Conservation (phyloP, 2,888 invertebrate genomes). For the Phaedon cochleariae region DNA sequence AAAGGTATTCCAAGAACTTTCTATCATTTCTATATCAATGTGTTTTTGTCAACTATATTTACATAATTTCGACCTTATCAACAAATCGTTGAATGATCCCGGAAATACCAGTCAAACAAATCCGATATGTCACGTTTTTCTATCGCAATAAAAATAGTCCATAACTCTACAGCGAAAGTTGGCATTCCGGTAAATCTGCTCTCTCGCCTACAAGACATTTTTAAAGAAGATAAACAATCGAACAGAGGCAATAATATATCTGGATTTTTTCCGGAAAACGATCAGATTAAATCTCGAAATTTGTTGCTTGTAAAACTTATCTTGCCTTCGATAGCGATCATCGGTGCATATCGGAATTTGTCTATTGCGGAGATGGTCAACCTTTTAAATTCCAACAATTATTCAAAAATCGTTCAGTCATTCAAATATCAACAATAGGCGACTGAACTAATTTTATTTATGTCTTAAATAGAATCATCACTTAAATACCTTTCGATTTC, state of each 20-base stretch:
- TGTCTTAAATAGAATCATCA: no score
- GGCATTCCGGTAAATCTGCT: neutral
- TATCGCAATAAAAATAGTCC: neutral
- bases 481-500: no score
- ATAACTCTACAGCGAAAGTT: neutral
- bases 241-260: constrained; percentile 2
- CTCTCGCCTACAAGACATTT: constrained; percentile 1
- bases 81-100: neutral
- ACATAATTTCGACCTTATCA: no score
- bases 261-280: neutral
- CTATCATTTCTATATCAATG: no score
- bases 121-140: neutral
- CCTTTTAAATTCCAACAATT: neutral
- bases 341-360: neutral
- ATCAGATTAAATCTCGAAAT: neutral
- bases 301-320: constrained; percentile 2
- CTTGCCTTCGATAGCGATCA: neutral
- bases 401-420: neutral
- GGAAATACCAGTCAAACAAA: neutral
- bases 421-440: no score
- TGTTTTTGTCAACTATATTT: no score
- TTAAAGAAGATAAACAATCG: constrained; percentile 2
- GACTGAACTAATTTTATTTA: no score
- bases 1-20: no score
- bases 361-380: neutral